These are phyloP conservation scores for Forpus xanthops DNA, from an alignment of 2,797 vertebrate species.

Conservation along the genomic window DNA sequence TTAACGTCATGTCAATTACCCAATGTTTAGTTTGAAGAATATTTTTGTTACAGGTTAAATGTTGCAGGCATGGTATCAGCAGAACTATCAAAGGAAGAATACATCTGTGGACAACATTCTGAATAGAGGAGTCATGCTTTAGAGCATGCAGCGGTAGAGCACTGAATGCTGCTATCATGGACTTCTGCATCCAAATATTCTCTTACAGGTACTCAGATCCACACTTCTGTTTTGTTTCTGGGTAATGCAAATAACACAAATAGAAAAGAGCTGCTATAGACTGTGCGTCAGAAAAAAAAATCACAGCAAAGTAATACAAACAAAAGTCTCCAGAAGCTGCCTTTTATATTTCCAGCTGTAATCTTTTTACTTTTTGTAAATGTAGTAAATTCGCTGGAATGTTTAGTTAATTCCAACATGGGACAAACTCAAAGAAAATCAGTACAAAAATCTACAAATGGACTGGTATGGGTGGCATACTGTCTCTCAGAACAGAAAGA, in stretches of 20 bases:
- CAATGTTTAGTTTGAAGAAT: not conserved
- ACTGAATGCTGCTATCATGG: not conserved
- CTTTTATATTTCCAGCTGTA: not conserved
- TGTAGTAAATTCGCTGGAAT: not conserved
- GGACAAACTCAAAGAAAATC: not conserved
- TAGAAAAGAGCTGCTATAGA: not conserved
- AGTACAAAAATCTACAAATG: not conserved
- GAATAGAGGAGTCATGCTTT: not conserved
- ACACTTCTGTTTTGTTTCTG: not conserved
- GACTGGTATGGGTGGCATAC: not conserved
- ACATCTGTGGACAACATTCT: not conserved
- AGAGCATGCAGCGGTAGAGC: not conserved
- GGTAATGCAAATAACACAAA: accelerated
- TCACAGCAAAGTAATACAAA: not conserved
- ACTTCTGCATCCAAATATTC: not conserved
- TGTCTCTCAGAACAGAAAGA: not conserved
- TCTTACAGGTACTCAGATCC: not conserved
- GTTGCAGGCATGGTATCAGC: accelerated
- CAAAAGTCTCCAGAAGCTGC: not conserved
- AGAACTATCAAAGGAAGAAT: not conserved
- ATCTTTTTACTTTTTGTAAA: not conserved
- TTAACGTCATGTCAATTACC: not conserved
- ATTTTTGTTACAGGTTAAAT: not conserved
- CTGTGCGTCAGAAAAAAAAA: not conserved
- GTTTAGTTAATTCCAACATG: not conserved